Evolutionary conservation across 2,113 vertebrate genomes (phyloP), one percentile per base, ranked within the genome.

Genomic region (Glareola pratincola): DNA sequence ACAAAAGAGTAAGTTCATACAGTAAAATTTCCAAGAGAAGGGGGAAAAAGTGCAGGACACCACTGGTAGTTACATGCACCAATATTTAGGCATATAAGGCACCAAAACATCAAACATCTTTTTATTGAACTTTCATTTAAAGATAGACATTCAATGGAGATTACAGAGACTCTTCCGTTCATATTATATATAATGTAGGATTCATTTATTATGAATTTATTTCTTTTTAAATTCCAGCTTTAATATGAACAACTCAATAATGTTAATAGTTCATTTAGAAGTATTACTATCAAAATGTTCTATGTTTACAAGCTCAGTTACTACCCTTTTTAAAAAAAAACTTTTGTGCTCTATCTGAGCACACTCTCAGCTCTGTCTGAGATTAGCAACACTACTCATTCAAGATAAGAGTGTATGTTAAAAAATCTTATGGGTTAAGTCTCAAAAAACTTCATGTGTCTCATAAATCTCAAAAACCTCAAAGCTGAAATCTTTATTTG

Each of bases 61-160:
- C 6, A 15, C 8, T 73, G 12, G 37, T 16, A 78, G 45, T 39
- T n/a, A 37, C 20, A 45, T 36, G 10, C 11, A 50, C 4, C 7
- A 72, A 53, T 22, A 53, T 47, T 53, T 32, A 60, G 27, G 10
- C 26, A 34, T 36, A 43, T 10, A 60, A 37, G 39, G 13, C 57
- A 85, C 4, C 6, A 54, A 80, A 51, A 79, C 1, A 1, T 67
- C 18, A 54, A 43, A 72, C 8, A 34, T 2, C 7, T 29, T 45
- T 67, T 64, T 19, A 59, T 10, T 63, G 8, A 63, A 48, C 10
- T 34, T 64, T 34, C 30, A n/a, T 69, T 50, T 53, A 51, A 64
- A 84, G 37, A 47, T 62, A 36, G 7, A 0, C 3, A 29, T 14
- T 45, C 4, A 34, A 27, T 1, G 1, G 6, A 10, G 30, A 72